Evolutionary conservation across 2,113 vertebrate species (phyloP), one percentile per base, ranked within the genome.

Genomic region (Typhlomys cinereus): DNA sequence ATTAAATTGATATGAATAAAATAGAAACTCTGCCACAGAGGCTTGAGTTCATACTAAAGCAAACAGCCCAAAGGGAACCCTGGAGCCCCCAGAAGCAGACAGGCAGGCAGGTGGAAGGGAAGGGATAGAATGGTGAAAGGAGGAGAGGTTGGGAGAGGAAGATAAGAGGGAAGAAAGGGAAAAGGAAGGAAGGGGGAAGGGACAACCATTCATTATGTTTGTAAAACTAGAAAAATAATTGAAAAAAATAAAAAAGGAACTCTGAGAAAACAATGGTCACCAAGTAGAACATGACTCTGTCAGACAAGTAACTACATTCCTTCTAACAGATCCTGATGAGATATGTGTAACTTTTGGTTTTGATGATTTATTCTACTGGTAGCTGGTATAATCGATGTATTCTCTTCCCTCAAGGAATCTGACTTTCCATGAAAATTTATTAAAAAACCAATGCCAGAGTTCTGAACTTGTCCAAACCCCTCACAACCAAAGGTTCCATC

Each of bases 381-480:
- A 94, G 87, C 87, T 89, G 67, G 46, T 75, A 4, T 46, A 82
- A 79, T 62, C 86, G 66, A 7, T 52, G 39, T 80, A 36, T 39
- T 25, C 61, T 78, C 93, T 84, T 80, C 87, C 61, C 29, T 87
- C 48, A 69, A 89, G 85, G 82, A 94, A 93, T 92, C 85, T 85
- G 69, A 61, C 74, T 73, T 92, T 17, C 66, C 80, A 89, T 74
- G 69, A 94, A 94, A 89, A 69, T 29, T 36, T 69, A 94, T 82
- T 69, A 80, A 89, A 96, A 83, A 88, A 75, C 62, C 44, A 89
- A 90, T n/a, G 54, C 52, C 82, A 76, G 27, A 64, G 34, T 81
- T 74, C 91, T 84, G 66, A 93, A 76, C 9, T 52, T 8, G 82
- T 75, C 57, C 39, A 20, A 78, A 70, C 62, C 61, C 66, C 52